Evolutionary conservation across 2,113 vertebrate species (phyloP).

Genomic region (Brienomyrus longianalis): DNA sequence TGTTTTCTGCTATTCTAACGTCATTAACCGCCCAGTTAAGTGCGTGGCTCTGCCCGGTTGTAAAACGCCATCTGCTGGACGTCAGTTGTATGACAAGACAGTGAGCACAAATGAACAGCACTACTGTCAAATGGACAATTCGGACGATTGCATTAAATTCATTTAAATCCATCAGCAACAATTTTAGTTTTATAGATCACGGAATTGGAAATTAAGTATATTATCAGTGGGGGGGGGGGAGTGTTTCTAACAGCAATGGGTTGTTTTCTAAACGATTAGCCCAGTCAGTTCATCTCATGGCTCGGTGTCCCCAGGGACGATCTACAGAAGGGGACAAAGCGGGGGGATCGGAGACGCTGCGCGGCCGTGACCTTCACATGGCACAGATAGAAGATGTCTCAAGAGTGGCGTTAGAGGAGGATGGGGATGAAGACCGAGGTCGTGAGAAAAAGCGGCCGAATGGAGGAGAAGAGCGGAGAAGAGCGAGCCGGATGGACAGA

Average conservation of each 20-base stretch:
- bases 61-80: background rate
- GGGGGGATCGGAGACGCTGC: background rate
- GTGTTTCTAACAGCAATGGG: background rate
- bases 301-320: background rate
- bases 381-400: background rate
- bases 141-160: background rate
- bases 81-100: background rate
- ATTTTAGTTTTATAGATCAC: background rate
- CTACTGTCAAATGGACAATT: background rate
- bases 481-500: background rate
- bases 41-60: background rate
- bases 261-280: background rate
- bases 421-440: background rate
- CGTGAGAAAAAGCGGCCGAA: background rate
- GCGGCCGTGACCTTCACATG: background rate
- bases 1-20: background rate
- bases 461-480: background rate
- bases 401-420: background rate
- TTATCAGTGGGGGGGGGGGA: background rate
- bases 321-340: background rate
- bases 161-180: background rate
- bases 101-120: background rate
- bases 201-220: background rate
- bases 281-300: background rate
- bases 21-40: background rate